phyloP scores from a whole-genome alignment of 2,888 invertebrate species.

The Drosophila recens region DNA sequence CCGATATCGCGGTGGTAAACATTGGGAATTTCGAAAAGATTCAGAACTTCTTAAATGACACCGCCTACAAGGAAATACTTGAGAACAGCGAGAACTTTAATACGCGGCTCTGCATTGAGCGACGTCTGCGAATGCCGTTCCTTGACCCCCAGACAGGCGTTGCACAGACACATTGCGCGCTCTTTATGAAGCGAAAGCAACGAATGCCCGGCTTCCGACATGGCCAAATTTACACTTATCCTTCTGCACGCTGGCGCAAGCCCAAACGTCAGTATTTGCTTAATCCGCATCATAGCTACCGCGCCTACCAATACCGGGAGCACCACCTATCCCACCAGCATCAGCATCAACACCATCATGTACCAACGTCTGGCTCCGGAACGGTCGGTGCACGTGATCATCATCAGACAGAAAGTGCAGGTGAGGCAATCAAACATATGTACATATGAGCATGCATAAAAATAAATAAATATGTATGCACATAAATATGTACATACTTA shows the following conservation, averaged over 20 bases:
- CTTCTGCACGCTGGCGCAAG: slow-evolving; percentile 95
- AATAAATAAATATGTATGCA: slow-evolving; percentile 1
- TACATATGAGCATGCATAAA: slow-evolving; percentile 1
- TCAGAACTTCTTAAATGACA: slow-evolving; percentile 93
- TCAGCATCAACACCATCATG: slow-evolving; percentile 68
- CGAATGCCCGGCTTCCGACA: slow-evolving; percentile 95
- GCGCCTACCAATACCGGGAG: slow-evolving; percentile 86
- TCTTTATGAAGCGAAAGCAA: slow-evolving; percentile 95
- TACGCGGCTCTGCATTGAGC: slow-evolving; percentile 95
- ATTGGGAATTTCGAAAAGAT: slow-evolving; percentile 90
- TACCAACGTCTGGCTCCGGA: slow-evolving; percentile 48
- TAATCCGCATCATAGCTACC: slow-evolving; percentile 85
- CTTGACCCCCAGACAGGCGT: slow-evolving; percentile 98
- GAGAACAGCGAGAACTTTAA: slow-evolving; percentile 97
- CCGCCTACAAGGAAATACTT: slow-evolving; percentile 95
- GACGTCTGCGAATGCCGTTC: slow-evolving; percentile 96
- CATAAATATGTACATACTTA: slow-evolving; percentile 12
- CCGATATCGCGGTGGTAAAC: slow-evolving; percentile 86
- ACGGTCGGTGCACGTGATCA: slow-evolving; percentile 70
- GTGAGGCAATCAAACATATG: slow-evolving; percentile 52
- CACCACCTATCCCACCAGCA: slow-evolving; percentile 73
- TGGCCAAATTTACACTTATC: slow-evolving; percentile 97
- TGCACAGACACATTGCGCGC: slow-evolving; percentile 96
- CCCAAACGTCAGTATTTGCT: slow-evolving; percentile 93
- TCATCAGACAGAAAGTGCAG: slow-evolving; percentile 82